Evolutionary conservation across 1,140 invertebrate genomes (phyloP).

Genomic region (Drosophila orena): DNA sequence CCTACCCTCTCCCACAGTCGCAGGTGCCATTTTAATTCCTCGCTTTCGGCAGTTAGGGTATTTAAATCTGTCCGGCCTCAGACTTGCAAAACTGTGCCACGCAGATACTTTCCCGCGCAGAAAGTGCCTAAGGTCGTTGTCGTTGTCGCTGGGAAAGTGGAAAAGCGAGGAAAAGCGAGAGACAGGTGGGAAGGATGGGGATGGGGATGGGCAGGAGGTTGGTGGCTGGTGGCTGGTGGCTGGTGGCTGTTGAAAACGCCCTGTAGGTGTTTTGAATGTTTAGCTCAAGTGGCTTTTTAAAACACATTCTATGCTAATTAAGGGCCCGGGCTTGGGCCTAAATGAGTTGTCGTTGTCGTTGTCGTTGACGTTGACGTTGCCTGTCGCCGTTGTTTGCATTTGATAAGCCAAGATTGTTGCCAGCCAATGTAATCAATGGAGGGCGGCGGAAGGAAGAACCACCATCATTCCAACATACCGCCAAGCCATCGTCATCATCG

Average conservation of each 20-base stretch:
- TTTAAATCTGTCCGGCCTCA: constrained; percentile 44
- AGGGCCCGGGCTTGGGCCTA: constrained; percentile 56
- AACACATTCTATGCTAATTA: constrained; percentile 83
- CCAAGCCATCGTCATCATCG: constrained; percentile 17
- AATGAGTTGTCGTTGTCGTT: constrained; percentile 71
- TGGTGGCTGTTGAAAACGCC: constrained; percentile 8
- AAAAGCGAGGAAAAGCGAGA: constrained; percentile 15
- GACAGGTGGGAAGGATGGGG: not conserved
- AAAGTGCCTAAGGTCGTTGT: constrained; percentile 74
- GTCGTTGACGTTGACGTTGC: constrained; percentile 21
- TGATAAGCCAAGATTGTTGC: constrained; percentile 75
- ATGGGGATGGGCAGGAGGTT: too few species aligned
- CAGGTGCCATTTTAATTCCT: not conserved
- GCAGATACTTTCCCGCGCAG: constrained; percentile 15
- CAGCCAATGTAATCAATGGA: constrained; percentile 78
- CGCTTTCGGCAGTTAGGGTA: constrained; percentile 20
- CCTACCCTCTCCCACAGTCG: not conserved
- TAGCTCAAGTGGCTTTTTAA: constrained; percentile 82
- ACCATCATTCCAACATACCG: not conserved
- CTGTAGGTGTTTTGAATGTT: constrained; percentile 82
- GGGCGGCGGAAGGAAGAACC: constrained; percentile 5
- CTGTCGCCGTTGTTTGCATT: constrained; percentile 62
- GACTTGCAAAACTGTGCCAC: constrained; percentile 72
- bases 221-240: too few species aligned
- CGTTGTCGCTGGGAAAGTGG: constrained; percentile 29